phyloP scores from a whole-genome alignment of 2,888 invertebrate genomes.

The Lycaena phlaeas region DNA sequence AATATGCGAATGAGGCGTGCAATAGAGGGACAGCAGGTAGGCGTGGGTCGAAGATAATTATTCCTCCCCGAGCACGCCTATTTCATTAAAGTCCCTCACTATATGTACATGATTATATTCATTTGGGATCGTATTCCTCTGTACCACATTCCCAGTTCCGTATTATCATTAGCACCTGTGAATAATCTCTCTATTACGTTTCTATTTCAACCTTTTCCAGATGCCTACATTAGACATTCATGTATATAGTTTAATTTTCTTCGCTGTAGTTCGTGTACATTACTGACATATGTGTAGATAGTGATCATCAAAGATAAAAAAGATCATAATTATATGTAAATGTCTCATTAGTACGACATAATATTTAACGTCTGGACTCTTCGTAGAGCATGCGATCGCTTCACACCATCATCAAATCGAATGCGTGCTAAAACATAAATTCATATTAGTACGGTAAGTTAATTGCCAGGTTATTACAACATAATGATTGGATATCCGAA shows the following conservation, averaged over 20 bases:
- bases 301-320: conserved; percentile 11
- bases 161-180: conserved; percentile 64
- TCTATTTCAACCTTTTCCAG: conserved; percentile 27
- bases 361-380: conserved; percentile 13
- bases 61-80: conserved; percentile 60
- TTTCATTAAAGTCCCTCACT: conserved; percentile 51
- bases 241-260: conserved; percentile 18
- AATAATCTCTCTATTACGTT: conserved; percentile 49
- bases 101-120: conserved; percentile 39
- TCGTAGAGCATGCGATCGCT: conserved; percentile 19
- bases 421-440: conserved; percentile 18
- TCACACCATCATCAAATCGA: conserved; percentile 17
- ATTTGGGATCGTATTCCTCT: conserved; percentile 43
- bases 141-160: conserved; percentile 29
- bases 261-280: conserved; percentile 22
- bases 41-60: conserved; percentile 51
- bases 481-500: conserved; percentile 29
- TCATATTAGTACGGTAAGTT: conserved; percentile 20
- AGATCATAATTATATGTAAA: conserved; percentile 17
- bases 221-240: conserved; percentile 22
- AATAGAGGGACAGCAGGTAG: conserved; percentile 99
- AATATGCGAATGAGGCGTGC: conserved; percentile 94
- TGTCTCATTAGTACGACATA: conserved; percentile 13
- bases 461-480: conserved; percentile 24
- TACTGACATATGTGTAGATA: conserved; percentile 13